These are phyloP conservation scores for Vultur gryphus DNA, from an alignment of 2,797 vertebrate genomes.

Conservation along the genomic window DNA sequence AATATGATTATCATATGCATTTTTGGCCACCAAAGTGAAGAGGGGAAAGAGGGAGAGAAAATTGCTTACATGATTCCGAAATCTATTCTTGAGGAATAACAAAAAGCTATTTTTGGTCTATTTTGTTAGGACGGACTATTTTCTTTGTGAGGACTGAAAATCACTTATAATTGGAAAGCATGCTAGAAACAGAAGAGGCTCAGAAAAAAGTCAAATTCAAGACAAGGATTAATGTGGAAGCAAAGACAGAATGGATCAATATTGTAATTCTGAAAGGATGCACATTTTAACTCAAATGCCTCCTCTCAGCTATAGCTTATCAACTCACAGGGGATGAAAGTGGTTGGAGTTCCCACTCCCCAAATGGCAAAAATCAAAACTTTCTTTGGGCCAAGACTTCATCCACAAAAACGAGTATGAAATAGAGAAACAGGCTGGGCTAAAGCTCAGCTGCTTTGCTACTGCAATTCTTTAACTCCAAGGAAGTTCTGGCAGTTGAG, in stretches of 20 bases:
- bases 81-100: neutral
- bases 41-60: neutral
- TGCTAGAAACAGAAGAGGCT: slow-evolving; percentile 9
- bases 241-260: neutral
- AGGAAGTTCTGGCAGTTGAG: neutral
- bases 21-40: neutral
- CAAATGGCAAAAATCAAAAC: neutral
- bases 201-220: neutral
- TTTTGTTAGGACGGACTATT: neutral
- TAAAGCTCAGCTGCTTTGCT: neutral
- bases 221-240: neutral
- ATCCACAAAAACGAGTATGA: neutral
- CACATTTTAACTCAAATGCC: neutral
- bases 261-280: neutral
- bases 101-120: neutral
- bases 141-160: neutral
- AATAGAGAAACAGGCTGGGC: neutral
- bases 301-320: neutral
- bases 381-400: neutral
- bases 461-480: neutral
- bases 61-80: neutral
- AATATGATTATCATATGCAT: neutral
- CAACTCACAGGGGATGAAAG: neutral
- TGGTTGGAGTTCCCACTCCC: neutral
- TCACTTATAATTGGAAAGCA: neutral